Conservation (phyloP, 2,797 vertebrate species). For the Iguana delicatissima region DNA sequence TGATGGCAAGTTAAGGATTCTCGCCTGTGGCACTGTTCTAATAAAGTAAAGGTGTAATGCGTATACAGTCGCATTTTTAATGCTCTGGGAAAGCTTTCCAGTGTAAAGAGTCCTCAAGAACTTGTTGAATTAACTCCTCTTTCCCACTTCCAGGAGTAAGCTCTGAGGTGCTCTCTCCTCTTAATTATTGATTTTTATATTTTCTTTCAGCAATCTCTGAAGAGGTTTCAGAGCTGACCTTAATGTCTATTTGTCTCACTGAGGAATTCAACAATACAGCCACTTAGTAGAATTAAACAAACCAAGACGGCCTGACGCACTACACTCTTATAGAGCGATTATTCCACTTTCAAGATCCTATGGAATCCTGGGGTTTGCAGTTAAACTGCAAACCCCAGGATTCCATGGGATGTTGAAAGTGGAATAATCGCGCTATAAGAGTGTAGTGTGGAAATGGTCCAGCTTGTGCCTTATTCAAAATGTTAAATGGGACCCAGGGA, state of each 20-base stretch:
- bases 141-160: neutral
- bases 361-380: too few relatives aligned
- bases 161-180: neutral
- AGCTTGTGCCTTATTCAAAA: neutral
- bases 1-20: neutral
- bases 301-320: neutral
- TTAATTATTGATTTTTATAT: neutral
- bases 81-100: neutral
- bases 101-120: neutral
- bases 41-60: neutral
- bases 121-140: neutral
- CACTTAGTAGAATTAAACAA: too few relatives aligned
- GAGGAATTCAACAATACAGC: neutral
- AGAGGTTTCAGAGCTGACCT: neutral
- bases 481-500: neutral
- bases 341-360: too few relatives aligned
- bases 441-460: too few relatives aligned
- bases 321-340: too few relatives aligned
- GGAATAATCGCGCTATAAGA: too few relatives aligned
- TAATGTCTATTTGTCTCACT: neutral
- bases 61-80: neutral
- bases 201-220: neutral
- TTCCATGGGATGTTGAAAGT: too few relatives aligned
- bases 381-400: too few relatives aligned
- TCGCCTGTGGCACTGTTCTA: neutral